These are phyloP conservation scores for Cacatua alba DNA, from an alignment of 2,113 vertebrate species.

Conservation along the genomic window DNA sequence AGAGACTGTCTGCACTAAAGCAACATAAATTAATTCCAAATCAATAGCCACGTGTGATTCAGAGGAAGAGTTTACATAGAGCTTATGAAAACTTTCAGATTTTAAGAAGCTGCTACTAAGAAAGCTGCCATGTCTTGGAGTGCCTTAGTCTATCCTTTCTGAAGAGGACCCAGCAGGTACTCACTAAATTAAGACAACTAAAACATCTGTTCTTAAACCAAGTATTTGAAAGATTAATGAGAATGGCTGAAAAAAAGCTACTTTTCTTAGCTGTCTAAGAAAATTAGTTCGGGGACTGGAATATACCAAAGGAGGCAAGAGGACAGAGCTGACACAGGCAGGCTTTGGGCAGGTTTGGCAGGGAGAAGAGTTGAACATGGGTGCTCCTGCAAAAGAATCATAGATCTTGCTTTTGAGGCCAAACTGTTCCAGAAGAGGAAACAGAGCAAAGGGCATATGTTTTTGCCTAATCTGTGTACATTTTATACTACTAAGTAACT, in stretches of 20 bases:
- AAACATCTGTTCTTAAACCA: not conserved
- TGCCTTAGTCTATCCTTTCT: not conserved
- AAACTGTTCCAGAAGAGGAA: not conserved
- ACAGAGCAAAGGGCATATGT: not conserved
- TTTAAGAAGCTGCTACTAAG: not conserved
- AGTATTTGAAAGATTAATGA: not conserved
- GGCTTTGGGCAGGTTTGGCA: not conserved
- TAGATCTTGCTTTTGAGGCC: not conserved
- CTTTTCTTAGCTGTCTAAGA: not conserved
- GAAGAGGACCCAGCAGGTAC: not conserved
- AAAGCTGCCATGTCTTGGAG: not conserved
- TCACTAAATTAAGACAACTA: not conserved
- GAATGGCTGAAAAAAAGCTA: not conserved
- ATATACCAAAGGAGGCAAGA: not conserved
- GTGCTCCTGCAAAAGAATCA: not conserved
- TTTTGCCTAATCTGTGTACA: not conserved
- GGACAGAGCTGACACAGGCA: not conserved
- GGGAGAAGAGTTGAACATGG: not conserved
- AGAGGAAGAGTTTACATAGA: not conserved
- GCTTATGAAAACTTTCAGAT: not conserved
- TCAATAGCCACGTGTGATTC: not conserved
- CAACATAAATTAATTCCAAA: not conserved
- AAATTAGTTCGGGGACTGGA: not conserved
- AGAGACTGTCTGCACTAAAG: not conserved
- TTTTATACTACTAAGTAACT: not conserved